Base-by-base conservation (phyloP, 2,888 invertebrate genomes). In the Calephelis perditalis region DNA sequence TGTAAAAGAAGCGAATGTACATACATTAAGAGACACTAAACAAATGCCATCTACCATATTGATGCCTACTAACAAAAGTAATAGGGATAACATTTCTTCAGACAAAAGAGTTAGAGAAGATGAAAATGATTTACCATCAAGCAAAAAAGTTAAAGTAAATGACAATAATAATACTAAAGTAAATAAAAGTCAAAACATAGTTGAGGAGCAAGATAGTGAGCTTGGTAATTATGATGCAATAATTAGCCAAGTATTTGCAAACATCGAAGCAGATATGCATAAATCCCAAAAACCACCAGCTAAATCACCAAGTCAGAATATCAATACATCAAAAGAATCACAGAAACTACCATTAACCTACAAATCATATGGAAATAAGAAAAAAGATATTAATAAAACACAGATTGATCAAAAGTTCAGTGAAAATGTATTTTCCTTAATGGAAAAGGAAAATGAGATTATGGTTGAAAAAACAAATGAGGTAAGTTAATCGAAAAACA, bases 221-320 rank as follows among this genome's bases (percentile, higher is more conserved):
- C 68, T 75, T 47, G 74, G 79, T 45, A 84, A 79, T 64, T 88
- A 88, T 73, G 86, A 90, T 70, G 71, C 71, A 37, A 71, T 87
- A 40, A 84, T 88, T 77, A 77, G 76, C 15, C 78, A 83, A 71
- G 86, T 84, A 8, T 87, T 87, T 75, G 86, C 84, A 49, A 84
- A 73, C 63, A 88, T 87, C 72, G 84, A 89, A 73, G 81, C 82
- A 46, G 88, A 89, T 63, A 83, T 87, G 60, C 35, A 35, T 11
- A 52, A 52, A 8, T 10, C 52, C 36, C 52, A 35, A 54, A 35
- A 0, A 35, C 35, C 52, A 35, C 52, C 10, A 35, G 11, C 52
- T 7, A 54, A 54, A 7, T 11, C n/a, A n/a, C 36, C 26, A 11
- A 54, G 6, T 54, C 52, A 54, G n/a, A 4, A 54, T 43, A 49